phyloP scores from a whole-genome alignment of 2,888 invertebrate species.

The Tachina fera region DNA sequence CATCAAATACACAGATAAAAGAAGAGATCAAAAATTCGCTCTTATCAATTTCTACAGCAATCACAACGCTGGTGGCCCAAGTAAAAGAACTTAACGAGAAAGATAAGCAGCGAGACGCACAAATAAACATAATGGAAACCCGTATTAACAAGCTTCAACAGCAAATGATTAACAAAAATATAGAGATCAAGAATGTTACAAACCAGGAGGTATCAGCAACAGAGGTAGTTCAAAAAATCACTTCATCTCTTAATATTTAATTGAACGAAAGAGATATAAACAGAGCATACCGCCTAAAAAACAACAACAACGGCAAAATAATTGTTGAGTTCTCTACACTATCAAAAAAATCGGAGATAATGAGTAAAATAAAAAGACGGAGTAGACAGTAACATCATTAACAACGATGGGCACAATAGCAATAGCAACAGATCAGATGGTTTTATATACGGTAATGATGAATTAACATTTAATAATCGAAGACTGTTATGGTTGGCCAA shows the following conservation, averaged over 20 bases:
- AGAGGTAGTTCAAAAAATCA: neutral
- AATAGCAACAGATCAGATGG: neutral
- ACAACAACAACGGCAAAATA: constrained; percentile 1
- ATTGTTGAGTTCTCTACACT: constrained; percentile 14
- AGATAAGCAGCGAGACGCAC: neutral
- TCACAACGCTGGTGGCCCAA: neutral
- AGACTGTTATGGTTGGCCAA: neutral
- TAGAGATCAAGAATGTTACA: constrained; percentile 10
- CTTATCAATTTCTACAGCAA: neutral
- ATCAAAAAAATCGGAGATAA: constrained; percentile 1
- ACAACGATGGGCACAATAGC: neutral
- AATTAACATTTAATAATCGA: constrained; percentile 3
- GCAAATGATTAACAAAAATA: constrained; percentile 5
- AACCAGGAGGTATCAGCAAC: no score
- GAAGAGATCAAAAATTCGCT: neutral
- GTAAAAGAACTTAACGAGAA: constrained; percentile 10
- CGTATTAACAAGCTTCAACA: constrained; percentile 19
- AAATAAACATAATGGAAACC: constrained; percentile 10
- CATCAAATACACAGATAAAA: neutral
- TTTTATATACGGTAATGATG: constrained; percentile 1
- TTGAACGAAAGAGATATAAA: neutral
- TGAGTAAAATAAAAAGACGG: constrained; percentile 1
- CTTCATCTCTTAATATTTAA: neutral
- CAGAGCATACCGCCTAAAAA: constrained; percentile 29
- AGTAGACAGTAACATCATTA: neutral